phyloP scores from a whole-genome alignment of 2,888 invertebrate genomes.

The Dasypogon diadema region DNA sequence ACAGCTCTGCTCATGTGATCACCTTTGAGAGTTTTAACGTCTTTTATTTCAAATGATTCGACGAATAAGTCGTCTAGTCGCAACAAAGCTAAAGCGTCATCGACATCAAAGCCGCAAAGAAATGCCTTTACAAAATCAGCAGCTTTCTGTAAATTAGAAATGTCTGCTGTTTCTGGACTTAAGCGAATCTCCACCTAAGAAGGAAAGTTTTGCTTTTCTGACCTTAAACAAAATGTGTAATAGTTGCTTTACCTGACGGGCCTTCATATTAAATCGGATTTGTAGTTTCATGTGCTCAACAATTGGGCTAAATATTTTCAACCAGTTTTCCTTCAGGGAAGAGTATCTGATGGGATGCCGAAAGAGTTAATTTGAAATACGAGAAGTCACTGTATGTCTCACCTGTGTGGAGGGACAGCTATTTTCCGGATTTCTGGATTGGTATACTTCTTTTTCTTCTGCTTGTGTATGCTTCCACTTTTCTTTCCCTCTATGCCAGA shows the following conservation, averaged over 20 bases:
- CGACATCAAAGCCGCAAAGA: constrained; percentile 95
- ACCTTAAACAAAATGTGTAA: too few species aligned
- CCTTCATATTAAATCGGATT: constrained; percentile 92
- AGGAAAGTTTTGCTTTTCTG: too few species aligned
- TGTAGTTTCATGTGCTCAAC: constrained; percentile 96
- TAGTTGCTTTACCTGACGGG: constrained; percentile 88
- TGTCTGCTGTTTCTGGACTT: constrained; percentile 75
- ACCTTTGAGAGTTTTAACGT: constrained; percentile 94
- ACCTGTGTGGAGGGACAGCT: constrained; percentile 90
- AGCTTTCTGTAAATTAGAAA: constrained; percentile 94
- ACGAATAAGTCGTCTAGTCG: constrained; percentile 96
- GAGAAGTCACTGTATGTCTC: too few species aligned
- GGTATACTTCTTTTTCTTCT: constrained; percentile 69
- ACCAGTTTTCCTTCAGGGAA: constrained; percentile 96
- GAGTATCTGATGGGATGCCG: too few species aligned
- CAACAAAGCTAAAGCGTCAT: constrained; percentile 94
- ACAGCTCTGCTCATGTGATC: constrained; percentile 96
- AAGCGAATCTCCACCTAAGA: constrained; percentile 65
- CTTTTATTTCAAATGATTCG: constrained; percentile 96
- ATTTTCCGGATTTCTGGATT: constrained; percentile 79
- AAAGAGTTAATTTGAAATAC: too few species aligned
- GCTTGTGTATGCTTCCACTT: constrained; percentile 67
- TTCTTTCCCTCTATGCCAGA: constrained; percentile 74
- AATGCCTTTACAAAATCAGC: constrained; percentile 99
- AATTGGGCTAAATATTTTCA: constrained; percentile 95